Evolutionary conservation across 1,140 invertebrate species (phyloP), one percentile per base, ranked within the genome.

Genomic region (Eupristina koningsbergeri): DNA sequence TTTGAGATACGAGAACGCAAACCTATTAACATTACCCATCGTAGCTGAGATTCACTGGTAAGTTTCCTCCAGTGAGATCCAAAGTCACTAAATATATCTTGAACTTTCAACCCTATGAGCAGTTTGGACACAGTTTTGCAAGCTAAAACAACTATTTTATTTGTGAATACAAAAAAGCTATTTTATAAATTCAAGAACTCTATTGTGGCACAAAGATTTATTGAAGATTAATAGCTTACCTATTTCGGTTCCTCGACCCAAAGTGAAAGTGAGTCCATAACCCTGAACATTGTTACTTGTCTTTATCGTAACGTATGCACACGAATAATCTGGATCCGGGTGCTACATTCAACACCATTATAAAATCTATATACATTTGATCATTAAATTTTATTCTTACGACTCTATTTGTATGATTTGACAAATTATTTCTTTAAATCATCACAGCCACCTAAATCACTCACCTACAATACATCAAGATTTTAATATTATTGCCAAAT

Each of bases 311-410:
- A 98, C 96, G 90, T 98, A 98, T 0, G 96, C 96, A 88, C 96
- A 97, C 0, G 97, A 98, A 90, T 98, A 98, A 91, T 98, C 96
- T 0, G 97, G 97, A 92, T 97, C 96, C 1, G 93, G 94, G 86
- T 98, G 97, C 96, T 97, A 15, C 22, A 58, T 58, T n/a, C 7
- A n/a, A n/a, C n/a, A n/a, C n/a, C n/a, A n/a, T n/a, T n/a, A n/a
- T n/a, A n/a, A n/a, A n/a, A n/a, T n/a, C n/a, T n/a, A n/a, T n/a
- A n/a, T n/a, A n/a, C n/a, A n/a, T n/a, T n/a, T n/a, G n/a, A n/a
- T n/a, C n/a, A n/a, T n/a, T n/a, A n/a, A n/a, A n/a, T n/a, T n/a
- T n/a, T n/a, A n/a, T n/a, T n/a, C n/a, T n/a, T n/a, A n/a, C n/a
- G n/a, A n/a, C n/a, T n/a, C n/a, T n/a, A n/a, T n/a, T n/a, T n/a